Conservation (phyloP, 2,888 invertebrate species). For the Rotaria magnacalcarata region DNA sequence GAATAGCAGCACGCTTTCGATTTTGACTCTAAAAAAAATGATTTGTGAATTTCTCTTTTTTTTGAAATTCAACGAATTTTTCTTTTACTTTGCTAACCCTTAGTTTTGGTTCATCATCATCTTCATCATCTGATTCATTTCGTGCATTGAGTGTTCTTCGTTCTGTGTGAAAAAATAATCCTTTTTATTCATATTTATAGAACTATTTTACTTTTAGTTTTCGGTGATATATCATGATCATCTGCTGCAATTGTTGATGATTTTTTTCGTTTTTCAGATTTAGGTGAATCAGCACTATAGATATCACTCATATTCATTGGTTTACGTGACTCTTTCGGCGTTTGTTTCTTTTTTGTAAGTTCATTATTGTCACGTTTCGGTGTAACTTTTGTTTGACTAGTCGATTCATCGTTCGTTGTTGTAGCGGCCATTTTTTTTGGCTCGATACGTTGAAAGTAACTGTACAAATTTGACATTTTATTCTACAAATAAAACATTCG, state of each 20-base stretch:
- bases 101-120: slow-evolving; percentile 9
- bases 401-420: background rate
- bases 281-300: slow-evolving; percentile 29
- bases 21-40: background rate
- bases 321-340: background rate
- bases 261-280: slow-evolving; percentile 13
- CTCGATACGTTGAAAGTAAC: slow-evolving; percentile 11
- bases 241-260: background rate
- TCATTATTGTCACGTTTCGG: background rate
- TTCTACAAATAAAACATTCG: background rate
- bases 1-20: slow-evolving; percentile 15
- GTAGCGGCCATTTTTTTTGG: background rate
- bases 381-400: background rate
- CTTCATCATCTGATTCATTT: slow-evolving; percentile 2
- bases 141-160: slow-evolving; percentile 12
- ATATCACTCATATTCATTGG: slow-evolving; percentile 10
- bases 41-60: background rate
- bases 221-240: background rate
- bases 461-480: slow-evolving; percentile 12
- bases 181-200: too few relatives aligned
- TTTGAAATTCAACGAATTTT: background rate
- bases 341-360: background rate
- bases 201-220: background rate
- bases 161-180: background rate
- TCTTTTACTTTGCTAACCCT: background rate